Evolutionary conservation across 92 coral and sea anemone species (phyloP), one percentile per base, ranked within the genome.

Genomic region (Zoanthus sansibaricus): DNA sequence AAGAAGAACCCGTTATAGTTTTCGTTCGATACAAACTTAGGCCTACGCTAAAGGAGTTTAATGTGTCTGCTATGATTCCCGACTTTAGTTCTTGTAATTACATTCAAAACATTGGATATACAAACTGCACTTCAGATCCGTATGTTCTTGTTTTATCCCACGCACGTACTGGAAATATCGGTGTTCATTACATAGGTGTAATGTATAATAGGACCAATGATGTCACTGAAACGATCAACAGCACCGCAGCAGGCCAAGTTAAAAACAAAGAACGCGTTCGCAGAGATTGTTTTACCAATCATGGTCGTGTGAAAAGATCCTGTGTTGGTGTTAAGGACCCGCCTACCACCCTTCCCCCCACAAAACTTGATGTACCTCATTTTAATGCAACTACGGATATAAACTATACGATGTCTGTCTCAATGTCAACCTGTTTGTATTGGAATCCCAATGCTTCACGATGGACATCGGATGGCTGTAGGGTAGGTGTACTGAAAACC

Each of bases 241-340:
- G 1, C 47, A 48, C 42, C 52, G 4, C 69, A 45, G 62, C 44
- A 10, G 56, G 32, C 69, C 52, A n/a, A 12, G 42, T 42, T 2
- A 86, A 52, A 37, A 16, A 74, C 0, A 86, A 71, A 51, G 84
- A 25, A 69, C 94, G 98, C 12, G 71, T 87, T 8, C 88, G 87
- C 61, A 88, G 96, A 83, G 96, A 86, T 59, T 93, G 98, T 82
- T 87, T 78, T 4, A 72, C 90, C 16, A 45, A 56, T 9, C 68
- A 75, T 21, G 94, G 96, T 31, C 94, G 98, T 1, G 89, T 84
- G 67, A 94, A 91, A 86, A 87, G 98, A 72, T 88, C 98, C 32
- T 94, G 98, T 82, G 96, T 94, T 25, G 91, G 94, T 7, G 96
- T 94, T n/a, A 93, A 93, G 77, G 96, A 93, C 68, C 98, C 98